Evolutionary conservation across 2,797 vertebrate species (phyloP).

Genomic region (Buceros bicornis): DNA sequence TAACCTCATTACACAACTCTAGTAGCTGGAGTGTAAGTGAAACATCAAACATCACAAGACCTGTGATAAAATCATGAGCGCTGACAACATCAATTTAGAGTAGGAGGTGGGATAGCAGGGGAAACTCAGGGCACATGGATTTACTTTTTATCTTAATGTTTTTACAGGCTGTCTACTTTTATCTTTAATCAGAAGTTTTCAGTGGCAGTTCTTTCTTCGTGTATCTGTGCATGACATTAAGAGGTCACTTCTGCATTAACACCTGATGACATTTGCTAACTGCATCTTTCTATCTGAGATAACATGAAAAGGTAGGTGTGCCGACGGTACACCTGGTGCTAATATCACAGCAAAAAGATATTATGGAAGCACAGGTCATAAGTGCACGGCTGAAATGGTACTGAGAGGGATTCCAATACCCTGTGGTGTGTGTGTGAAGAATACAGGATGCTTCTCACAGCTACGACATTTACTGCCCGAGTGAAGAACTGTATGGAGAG

Average conservation of each 20-base stretch:
- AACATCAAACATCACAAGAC: constrained; percentile 72
- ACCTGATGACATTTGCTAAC: constrained; percentile 39
- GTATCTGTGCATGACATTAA: constrained; percentile 47
- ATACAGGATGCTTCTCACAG: background rate
- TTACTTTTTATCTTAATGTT: constrained; percentile 70
- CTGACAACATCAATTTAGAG: constrained; percentile 73
- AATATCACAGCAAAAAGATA: constrained; percentile 27
- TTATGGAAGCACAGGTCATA: background rate
- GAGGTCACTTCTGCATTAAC: constrained; percentile 56
- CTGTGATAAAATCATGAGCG: constrained; percentile 69
- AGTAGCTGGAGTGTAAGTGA: constrained; percentile 64
- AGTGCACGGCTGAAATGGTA: background rate
- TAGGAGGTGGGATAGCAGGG: constrained; percentile 67
- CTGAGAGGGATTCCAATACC: constrained; percentile 15
- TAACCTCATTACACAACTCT: constrained; percentile 66
- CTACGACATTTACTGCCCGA: background rate
- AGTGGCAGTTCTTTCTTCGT: constrained; percentile 41
- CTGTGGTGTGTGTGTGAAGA: background rate
- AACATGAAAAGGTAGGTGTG: constrained; percentile 38
- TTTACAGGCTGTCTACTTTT: constrained; percentile 59
- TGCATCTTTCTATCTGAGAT: background rate
- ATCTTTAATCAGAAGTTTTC: constrained; percentile 66
- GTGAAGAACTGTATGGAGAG: background rate
- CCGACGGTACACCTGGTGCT: background rate
- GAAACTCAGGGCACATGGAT: constrained; percentile 64